These are phyloP conservation scores for Trididemnum clinides DNA, from an alignment of 23 tunicate genomes.

Conservation along the genomic window DNA sequence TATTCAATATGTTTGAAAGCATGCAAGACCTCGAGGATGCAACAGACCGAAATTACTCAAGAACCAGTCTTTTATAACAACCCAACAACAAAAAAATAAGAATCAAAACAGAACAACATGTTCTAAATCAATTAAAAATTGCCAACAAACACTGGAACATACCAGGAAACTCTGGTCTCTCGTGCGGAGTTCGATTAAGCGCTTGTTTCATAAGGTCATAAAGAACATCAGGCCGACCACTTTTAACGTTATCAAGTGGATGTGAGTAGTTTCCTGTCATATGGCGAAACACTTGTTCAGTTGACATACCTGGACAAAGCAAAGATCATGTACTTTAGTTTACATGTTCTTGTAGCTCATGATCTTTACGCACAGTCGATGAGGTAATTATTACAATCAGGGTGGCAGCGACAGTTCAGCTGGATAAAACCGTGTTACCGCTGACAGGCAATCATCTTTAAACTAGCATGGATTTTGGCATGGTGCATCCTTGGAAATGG, in stretches of 20 bases:
- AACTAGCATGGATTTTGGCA: too few species aligned
- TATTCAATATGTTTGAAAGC: too few species aligned
- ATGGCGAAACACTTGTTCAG: neutral
- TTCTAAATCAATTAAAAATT: neutral
- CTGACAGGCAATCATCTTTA: too few species aligned
- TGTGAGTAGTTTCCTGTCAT: neutral
- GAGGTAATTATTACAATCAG: too few species aligned
- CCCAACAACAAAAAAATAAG: neutral
- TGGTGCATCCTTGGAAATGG: too few species aligned
- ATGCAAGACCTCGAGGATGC: too few species aligned
- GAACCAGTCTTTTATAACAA: neutral
- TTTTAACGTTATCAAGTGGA: neutral
- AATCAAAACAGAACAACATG: neutral
- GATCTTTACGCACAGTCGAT: too few species aligned
- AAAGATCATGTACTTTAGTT: too few species aligned
- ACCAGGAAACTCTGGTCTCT: conserved; percentile 12
- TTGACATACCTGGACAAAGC: neutral
- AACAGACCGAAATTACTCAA: too few species aligned
- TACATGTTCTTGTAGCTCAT: too few species aligned
- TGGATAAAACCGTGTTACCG: too few species aligned
- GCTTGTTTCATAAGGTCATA: conserved; percentile 2
- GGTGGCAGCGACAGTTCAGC: too few species aligned
- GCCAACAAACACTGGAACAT: neutral
- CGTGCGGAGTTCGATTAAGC: neutral
- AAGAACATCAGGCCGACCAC: neutral